Evolutionary conservation across 2,797 vertebrate genomes (phyloP).

Genomic region (Harpagifer antarcticus): DNA sequence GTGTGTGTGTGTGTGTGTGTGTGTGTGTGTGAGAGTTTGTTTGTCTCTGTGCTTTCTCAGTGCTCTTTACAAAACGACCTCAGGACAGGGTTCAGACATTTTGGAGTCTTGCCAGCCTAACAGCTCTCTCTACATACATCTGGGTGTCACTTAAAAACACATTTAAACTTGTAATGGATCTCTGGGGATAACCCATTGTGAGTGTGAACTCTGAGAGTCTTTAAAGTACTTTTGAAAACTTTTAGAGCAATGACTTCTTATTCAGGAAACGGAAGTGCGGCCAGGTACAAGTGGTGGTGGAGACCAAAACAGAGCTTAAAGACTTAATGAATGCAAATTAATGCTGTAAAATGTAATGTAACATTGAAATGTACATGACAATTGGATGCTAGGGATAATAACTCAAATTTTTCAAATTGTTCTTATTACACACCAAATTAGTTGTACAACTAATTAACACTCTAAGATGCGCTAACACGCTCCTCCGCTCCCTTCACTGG

Average conservation of each 20-base stretch:
- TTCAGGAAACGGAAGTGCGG: neutral
- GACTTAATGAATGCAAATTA: too few relatives aligned
- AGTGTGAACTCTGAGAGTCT: constrained; percentile 1
- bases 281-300: too few relatives aligned
- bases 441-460: too few relatives aligned
- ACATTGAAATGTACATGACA: neutral
- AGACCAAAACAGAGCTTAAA: too few relatives aligned
- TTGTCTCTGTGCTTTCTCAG: constrained; percentile 24
- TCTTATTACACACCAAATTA: neutral
- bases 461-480: too few relatives aligned
- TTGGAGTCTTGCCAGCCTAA: constrained; percentile 39
- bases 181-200: neutral
- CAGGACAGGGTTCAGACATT: constrained; percentile 33
- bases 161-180: constrained; percentile 24
- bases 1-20: too few relatives aligned
- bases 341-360: too few relatives aligned
- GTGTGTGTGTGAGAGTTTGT: too few relatives aligned
- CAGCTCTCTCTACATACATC: constrained; percentile 32
- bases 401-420: neutral
- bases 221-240: constrained; percentile 26
- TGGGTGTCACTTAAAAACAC: constrained; percentile 21
- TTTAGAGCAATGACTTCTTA: constrained; percentile 24
- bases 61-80: constrained; percentile 48
- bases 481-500: too few relatives aligned
- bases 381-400: neutral